Base-by-base conservation (phyloP, 2,113 vertebrate species). In the Lipophrys pholis region DNA sequence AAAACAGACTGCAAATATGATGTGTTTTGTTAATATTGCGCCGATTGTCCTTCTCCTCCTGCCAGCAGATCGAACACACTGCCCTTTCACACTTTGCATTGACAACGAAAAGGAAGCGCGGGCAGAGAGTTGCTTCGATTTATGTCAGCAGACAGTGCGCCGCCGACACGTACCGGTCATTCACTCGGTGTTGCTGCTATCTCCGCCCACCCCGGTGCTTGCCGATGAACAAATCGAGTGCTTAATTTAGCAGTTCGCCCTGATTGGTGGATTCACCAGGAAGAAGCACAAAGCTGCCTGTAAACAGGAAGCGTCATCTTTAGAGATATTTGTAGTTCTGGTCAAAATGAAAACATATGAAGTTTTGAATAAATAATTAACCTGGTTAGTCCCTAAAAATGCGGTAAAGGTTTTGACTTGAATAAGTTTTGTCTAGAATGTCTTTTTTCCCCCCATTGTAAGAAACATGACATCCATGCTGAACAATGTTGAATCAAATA, bases 201-300 rank as follows among this genome's bases (percentile, higher is more conserved):
- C 11, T 0, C 80, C 79, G 71, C 80, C 72, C 63, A 48, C 5
- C 2, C 3, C 8, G 35, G 15, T n/a, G 11, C 0, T n/a, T 0
- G 21, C 21, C 6, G 7, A 36, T 15, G 14, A 1, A 0, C 4
- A 75, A 84, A 90, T 72, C 84, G 42, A 83, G 43, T 6, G 62
- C 62, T 60, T 30, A 4, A 11, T 62, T 3, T 7, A 30, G 8
- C 17, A 11, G 1, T 54, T 38, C 8, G 42, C 56, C 51, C 50
- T 68, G 65, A 91, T 87, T 88, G 81, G 86, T 71, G 58, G 46
- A 55, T 64, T 61, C 6, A 11, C 50, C 7, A 21, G 12, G 10
- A 39, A 14, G 6, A 2, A 38, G 1, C 17, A 56, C 11, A 35
- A 5, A 30, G 21, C 21, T 45, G 2, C 9, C 38, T 1, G 7